A percentile compares a stretch with the other conserved stretches of the same genome.
These are phyloP conservation scores for Apodemia mormo DNA, from an alignment of 2,888 invertebrate species.

Conservation along the genomic window DNA sequence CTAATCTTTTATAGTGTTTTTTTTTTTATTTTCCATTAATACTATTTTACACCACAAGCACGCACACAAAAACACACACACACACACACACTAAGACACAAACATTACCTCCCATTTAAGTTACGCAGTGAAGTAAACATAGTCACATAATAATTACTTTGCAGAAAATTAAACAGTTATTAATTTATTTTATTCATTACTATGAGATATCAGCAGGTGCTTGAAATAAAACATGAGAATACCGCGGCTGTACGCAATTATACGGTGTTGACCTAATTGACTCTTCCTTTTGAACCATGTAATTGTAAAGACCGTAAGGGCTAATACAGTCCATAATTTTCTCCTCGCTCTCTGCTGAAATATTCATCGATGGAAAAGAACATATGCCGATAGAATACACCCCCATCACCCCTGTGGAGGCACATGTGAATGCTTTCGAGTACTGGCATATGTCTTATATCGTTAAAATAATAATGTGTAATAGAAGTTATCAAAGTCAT, in stretches of 20 bases:
- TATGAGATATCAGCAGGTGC: conserved; percentile 40
- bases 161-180: not conserved
- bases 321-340: conserved; percentile 68
- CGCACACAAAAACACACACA: too few relatives aligned
- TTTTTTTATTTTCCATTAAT: too few relatives aligned
- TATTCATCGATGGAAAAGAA: conserved; percentile 70
- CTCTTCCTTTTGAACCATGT: conserved; percentile 52
- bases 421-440: conserved; percentile 32
- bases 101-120: too few relatives aligned
- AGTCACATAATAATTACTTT: not conserved
- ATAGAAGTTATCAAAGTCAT: not conserved
- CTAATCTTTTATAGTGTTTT: too few relatives aligned
- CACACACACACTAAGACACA: too few relatives aligned
- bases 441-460: conserved; percentile 54
- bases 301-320: conserved; percentile 56
- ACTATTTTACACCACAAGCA: too few relatives aligned
- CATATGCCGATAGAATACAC: conserved; percentile 48
- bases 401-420: not conserved
- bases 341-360: conserved; percentile 60
- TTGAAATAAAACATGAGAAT: conserved; percentile 51
- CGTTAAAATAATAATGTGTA: not conserved
- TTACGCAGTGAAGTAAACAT: not conserved
- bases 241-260: conserved; percentile 54
- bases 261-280: conserved; percentile 62
- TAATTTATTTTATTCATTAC: not conserved